Conservation (phyloP, 2,797 vertebrate genomes). For the Acropternis orthonyx region DNA sequence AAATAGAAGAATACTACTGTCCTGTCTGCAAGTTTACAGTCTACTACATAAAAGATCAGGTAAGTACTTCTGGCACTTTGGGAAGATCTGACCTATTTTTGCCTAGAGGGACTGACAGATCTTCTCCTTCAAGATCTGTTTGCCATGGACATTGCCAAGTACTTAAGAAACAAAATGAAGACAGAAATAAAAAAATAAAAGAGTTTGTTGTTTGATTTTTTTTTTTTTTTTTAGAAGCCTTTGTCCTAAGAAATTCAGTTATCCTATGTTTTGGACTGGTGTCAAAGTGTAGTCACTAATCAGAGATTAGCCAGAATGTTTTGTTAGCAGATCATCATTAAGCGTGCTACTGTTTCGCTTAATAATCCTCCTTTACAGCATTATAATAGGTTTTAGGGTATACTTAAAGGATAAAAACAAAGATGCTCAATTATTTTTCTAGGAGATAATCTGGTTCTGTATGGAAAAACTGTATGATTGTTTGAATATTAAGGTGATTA, state of each 20-base stretch:
- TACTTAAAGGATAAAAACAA: slow-evolving; percentile 39
- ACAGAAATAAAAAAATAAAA: too few relatives aligned
- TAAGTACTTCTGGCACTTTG: not conserved
- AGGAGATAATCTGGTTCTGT: not conserved
- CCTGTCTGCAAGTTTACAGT: not conserved
- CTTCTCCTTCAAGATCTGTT: not conserved
- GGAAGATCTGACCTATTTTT: not conserved
- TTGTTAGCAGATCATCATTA: slow-evolving; percentile 41
- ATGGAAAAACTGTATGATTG: not conserved
- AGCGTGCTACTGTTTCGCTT: not conserved
- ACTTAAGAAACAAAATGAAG: not conserved
- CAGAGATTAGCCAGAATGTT: slow-evolving; percentile 24
- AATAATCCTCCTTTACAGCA: slow-evolving; percentile 4
- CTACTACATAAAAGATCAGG: not conserved
- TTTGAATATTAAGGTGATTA: not conserved
- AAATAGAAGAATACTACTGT: not conserved
- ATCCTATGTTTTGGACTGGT: not conserved
- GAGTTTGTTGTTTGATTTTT: too few relatives aligned
- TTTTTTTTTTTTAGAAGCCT: not conserved
- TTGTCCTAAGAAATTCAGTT: not conserved
- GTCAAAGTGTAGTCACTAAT: not conserved
- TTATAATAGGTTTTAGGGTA: not conserved
- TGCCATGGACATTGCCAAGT: not conserved
- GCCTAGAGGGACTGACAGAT: not conserved
- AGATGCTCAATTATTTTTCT: slow-evolving; percentile 10